A percentile compares a stretch with the other conserved stretches of the same genome.
Evolutionary conservation across 1,140 invertebrate species (phyloP).

Genomic region (Portunus trituberculatus): DNA sequence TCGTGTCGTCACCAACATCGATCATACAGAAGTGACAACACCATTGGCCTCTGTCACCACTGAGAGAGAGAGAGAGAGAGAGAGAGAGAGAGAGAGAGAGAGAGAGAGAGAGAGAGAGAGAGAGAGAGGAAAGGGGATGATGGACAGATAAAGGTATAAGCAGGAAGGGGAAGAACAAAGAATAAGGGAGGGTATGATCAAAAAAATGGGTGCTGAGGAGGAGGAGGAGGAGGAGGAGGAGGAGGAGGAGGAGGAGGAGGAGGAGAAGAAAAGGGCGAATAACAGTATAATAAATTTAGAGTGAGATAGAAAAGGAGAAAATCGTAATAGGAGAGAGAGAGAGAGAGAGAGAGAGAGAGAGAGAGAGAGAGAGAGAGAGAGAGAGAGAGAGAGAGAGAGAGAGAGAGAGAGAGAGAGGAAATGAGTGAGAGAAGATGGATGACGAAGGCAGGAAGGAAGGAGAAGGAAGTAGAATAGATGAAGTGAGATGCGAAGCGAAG

Average conservation of each 20-base stretch:
- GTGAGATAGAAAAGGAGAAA: background rate
- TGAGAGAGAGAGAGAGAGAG: background rate
- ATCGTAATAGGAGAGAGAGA: background rate
- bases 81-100: conserved; percentile 41
- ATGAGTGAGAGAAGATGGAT: background rate
- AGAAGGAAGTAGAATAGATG: background rate
- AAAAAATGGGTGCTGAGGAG: background rate
- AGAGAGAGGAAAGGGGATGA: conserved; percentile 8
- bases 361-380: background rate
- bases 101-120: conserved; percentile 47
- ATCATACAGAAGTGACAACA: background rate
- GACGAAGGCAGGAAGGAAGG: conserved; percentile 1
- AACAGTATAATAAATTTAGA: background rate
- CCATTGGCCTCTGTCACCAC: background rate
- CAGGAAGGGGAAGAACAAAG: background rate
- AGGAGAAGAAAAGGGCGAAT: background rate
- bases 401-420: conserved; percentile 5
- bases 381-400: background rate
- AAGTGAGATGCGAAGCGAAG: too few relatives aligned
- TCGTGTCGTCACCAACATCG: background rate
- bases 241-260: conserved; percentile 23
- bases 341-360: background rate
- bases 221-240: conserved; percentile 8
- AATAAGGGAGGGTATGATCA: conserved; percentile 1
- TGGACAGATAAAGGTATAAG: too few relatives aligned